Percentiles rank a stretch among this genome's conserved stretches.
Evolutionary conservation across 2,888 invertebrate genomes (phyloP).

Genomic region (Agrenia bidenticulata): DNA sequence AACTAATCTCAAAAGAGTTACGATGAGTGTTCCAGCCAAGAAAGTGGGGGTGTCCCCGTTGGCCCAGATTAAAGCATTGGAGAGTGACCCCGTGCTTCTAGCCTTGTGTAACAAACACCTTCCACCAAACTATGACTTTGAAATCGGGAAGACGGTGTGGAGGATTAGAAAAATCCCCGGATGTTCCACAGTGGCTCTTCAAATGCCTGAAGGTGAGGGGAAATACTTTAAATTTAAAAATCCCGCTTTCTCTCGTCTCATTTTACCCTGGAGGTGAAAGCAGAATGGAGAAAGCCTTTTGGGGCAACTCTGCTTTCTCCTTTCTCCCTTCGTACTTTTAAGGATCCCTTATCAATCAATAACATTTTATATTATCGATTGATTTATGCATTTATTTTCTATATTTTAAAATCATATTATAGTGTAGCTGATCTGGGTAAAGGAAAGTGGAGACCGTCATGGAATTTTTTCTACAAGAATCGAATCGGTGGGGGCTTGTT

Average conservation of each 20-base stretch:
- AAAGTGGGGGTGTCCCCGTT: conserved; percentile 31
- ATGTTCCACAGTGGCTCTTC: conserved; percentile 86
- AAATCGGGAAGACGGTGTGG: conserved; percentile 97
- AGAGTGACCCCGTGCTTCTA: conserved; percentile 72
- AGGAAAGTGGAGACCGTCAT: too few relatives aligned
- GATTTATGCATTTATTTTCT: too few relatives aligned
- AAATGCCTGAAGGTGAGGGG: conserved; percentile 84
- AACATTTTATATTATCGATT: too few relatives aligned
- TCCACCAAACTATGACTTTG: conserved; percentile 96
- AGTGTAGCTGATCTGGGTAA: too few relatives aligned
- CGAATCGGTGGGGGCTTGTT: too few relatives aligned
- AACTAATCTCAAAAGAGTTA: neutral
- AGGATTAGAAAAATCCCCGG: conserved; percentile 74
- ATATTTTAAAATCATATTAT: too few relatives aligned
- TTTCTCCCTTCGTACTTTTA: too few relatives aligned
- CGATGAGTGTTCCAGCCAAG: conserved; percentile 13
- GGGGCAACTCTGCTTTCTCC: neutral
- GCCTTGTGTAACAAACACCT: conserved; percentile 69
- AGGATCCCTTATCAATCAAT: too few relatives aligned
- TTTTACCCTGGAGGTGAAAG: neutral
- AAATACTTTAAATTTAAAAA: neutral
- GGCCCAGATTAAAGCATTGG: conserved; percentile 62
- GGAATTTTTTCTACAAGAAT: too few relatives aligned
- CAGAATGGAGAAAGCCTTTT: neutral
- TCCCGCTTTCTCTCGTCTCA: conserved; percentile 1